phyloP scores from a whole-genome alignment of 2,113 vertebrate genomes.

The Emydura subglobosa region DNA sequence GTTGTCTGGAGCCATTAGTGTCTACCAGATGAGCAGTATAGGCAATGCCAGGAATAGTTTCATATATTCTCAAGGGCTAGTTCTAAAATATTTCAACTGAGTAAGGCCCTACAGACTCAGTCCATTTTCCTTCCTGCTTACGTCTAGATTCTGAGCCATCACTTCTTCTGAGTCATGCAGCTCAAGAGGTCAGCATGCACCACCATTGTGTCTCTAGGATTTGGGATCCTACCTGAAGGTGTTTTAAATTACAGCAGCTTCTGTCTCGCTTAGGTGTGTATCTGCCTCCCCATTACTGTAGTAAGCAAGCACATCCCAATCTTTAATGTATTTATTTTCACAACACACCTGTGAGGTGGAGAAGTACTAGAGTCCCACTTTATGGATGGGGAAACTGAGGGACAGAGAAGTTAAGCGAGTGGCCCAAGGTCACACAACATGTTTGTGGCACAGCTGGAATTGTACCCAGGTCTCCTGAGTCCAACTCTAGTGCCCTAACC shows the following conservation, averaged over 20 bases:
- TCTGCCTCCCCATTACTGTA: background rate
- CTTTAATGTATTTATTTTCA: background rate
- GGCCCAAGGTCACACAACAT: background rate
- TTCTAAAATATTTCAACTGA: slow-evolving; percentile 46
- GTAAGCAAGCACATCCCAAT: background rate
- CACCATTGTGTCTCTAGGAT: background rate
- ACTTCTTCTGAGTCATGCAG: background rate
- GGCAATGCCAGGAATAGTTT: slow-evolving; percentile 69
- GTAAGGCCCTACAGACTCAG: background rate
- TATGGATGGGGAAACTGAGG: background rate
- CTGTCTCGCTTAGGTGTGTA: background rate
- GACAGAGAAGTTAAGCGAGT: background rate
- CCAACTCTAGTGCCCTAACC: background rate
- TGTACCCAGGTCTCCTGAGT: background rate
- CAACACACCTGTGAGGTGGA: background rate
- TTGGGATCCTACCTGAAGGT: background rate
- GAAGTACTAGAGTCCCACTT: background rate
- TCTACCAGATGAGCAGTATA: slow-evolving; percentile 66
- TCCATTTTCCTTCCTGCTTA: background rate
- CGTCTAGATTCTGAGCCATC: background rate
- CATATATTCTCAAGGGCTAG: slow-evolving; percentile 46
- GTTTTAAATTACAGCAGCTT: background rate
- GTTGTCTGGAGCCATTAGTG: slow-evolving; percentile 71
- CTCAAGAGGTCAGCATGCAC: background rate
- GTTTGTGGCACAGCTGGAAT: background rate